phyloP scores from a whole-genome alignment of 2,888 invertebrate species.

The Rotaria socialis region DNA sequence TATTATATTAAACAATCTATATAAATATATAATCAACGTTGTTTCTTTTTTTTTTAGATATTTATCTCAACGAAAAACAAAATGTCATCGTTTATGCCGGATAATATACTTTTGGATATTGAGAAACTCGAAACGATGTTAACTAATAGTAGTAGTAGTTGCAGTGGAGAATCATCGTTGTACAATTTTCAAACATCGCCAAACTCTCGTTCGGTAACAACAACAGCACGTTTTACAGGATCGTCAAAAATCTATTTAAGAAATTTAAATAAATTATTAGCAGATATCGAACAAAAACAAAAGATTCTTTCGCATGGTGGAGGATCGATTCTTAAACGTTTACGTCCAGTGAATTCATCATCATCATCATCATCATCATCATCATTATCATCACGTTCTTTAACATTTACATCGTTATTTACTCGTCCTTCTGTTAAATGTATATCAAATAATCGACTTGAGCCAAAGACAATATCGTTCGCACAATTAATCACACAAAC shows the following conservation, averaged over 20 bases:
- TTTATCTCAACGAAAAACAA: not conserved
- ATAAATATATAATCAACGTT: conserved; percentile 23
- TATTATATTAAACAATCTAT: conserved; percentile 8
- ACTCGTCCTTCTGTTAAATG: not conserved
- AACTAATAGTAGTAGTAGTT: not conserved
- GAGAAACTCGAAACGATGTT: conserved; percentile 16
- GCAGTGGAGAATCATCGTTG: not conserved
- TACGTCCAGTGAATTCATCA: not conserved
- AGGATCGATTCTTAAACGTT: conserved; percentile 25
- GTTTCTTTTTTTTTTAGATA: not conserved
- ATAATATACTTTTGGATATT: conserved; percentile 25
- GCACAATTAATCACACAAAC: not conserved
- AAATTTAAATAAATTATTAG: conserved; percentile 30
- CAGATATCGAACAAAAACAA: conserved; percentile 24
- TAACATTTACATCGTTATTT: conserved; percentile 34
- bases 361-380: not conserved
- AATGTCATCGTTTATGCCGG: not conserved
- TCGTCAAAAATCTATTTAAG: conserved; percentile 19
- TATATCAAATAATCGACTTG: not conserved
- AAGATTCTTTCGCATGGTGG: not conserved
- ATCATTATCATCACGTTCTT: too few species aligned
- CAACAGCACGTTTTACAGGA: not conserved
- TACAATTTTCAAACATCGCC: not conserved
- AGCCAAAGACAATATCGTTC: conserved; percentile 20
- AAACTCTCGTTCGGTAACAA: not conserved